Base-by-base conservation (phyloP, 1,140 invertebrate genomes). In the Chrysoperla carnea region DNA sequence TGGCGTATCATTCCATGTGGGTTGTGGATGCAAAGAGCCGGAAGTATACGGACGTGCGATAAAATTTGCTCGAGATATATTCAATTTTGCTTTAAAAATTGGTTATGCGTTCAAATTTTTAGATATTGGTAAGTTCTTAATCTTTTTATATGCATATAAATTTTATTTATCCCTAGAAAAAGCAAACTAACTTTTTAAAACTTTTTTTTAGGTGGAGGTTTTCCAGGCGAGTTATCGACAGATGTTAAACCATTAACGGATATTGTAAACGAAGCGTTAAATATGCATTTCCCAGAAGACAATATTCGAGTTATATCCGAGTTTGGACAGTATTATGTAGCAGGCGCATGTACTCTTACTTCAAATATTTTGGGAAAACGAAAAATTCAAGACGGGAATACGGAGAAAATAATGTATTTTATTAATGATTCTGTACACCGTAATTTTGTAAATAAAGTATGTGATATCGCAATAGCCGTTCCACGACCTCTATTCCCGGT, bases 231-330 rank as follows among this genome's bases (percentile, higher is more conserved):
- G 11, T 17, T 4, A 4, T n/a, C 9, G 2, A 6, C 5, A 29
- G 9, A 8, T 8, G 17, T 40, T 8, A 13, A 40, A 8, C 8
- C 12, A 9, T 3, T 83, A 48, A 72, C 81, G 2, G 62, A 67
- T 15, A 40, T 29, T 27, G n/a, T 41, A 4, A 87, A 85, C 52
- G 50, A 55, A 14, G 74, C 87, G 7, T 59, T 95, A 39, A 76
- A 88, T 45, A 68, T 73, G 41, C 74, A 79, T 54, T 95, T 95
- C 61, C 76, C 83, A 9, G 72, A 74, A 51, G 60, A 64, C 35
- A 70, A 73, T 36, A 74, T 95, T 31, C 68, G 78, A n/a, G 75
- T 96, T 43, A 93, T 96, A 53, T 84, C 87, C n/a, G 92, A 96
- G 59, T 91, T 91, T 7, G 92, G 92, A 15, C 73, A 90, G 6